Base-by-base conservation (phyloP, 2,888 invertebrate species). In the Cyrtodaria siliqua region DNA sequence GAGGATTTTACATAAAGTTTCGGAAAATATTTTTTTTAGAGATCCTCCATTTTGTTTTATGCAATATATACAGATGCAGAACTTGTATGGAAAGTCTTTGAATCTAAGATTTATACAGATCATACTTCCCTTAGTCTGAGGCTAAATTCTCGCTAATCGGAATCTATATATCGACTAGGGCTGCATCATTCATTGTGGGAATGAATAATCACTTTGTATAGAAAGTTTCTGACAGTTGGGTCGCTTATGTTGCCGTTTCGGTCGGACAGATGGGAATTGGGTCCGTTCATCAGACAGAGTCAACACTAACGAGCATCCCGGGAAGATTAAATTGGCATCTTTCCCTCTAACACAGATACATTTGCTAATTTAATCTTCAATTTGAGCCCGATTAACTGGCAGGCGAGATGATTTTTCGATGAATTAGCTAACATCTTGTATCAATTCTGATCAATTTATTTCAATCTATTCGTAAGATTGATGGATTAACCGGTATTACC, bases 351-450 rank as follows among this genome's bases (percentile, higher is more conserved):
- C 72, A 69, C 62, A 40, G 75, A 68, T 67, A 71, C 68, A 68
- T 67, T 55, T 67, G 74, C 81, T 81, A 81, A 81, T 81, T 81
- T 77, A 81, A 78, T 81, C 69, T 75, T 75, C 81, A 60, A 81
- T 81, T 72, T 78, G 70, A 69, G 72, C 71, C 24, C 81, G 78
- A 81, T 81, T 81, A 81, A 69, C 68, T 75, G 70, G 75, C 78
- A 78, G 74, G 44, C 67, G 50, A 29, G 63, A 81, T 78, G 78
- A 78, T 78, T 78, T 81, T 66, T 75, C 71, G 74, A 78, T 81
- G 81, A 81, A 81, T 81, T 75, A 78, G 72, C 72, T 52, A 81
- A 75, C 74, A 81, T 81, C 78, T 74, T 77, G 81, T 74, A 77
- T 72, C 68, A 62, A 78, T 81, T 68, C 74, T 44, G 68, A 77